Conservation (phyloP, 2,888 invertebrate genomes). For the Pecten maximus region DNA sequence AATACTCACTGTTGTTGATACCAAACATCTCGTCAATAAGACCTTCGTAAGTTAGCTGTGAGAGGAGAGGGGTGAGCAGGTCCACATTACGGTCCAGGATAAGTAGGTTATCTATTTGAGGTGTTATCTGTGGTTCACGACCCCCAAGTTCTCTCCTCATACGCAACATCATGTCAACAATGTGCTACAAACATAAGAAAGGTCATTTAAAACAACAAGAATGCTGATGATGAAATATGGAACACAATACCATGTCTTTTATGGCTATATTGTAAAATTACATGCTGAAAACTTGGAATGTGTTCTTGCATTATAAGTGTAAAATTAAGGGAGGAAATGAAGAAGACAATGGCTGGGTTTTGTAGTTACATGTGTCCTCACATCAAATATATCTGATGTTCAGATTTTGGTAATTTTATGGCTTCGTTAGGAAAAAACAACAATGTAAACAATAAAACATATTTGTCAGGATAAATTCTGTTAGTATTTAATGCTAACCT, state of each 20-base stretch:
- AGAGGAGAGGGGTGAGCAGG: conserved; percentile 94
- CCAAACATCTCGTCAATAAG: conserved; percentile 97
- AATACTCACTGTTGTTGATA: conserved; percentile 86
- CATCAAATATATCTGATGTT: no score
- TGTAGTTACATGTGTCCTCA: no score
- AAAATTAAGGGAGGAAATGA: no score
- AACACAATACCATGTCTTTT: no score
- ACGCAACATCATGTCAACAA: conserved; percentile 92
- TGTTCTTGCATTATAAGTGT: no score
- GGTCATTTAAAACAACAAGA: neutral
- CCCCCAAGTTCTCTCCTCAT: conserved; percentile 86
- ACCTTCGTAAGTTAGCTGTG: conserved; percentile 98
- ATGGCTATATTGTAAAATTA: no score
- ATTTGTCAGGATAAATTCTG: neutral
- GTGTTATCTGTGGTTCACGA: conserved; percentile 83
- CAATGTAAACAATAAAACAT: no score
- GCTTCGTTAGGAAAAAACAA: no score
- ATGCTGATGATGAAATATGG: no score
- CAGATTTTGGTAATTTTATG: no score
- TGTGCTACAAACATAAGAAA: conserved; percentile 84
- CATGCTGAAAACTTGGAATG: no score
- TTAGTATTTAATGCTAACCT: conserved; percentile 81
- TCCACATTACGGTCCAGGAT: conserved; percentile 95
- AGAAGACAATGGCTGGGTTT: no score
- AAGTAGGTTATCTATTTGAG: conserved; percentile 93